A percentile compares a stretch with the other conserved stretches of the same genome.
phyloP scores from a whole-genome alignment of 2,797 vertebrate species.

The Petrocephalus sullivani region DNA sequence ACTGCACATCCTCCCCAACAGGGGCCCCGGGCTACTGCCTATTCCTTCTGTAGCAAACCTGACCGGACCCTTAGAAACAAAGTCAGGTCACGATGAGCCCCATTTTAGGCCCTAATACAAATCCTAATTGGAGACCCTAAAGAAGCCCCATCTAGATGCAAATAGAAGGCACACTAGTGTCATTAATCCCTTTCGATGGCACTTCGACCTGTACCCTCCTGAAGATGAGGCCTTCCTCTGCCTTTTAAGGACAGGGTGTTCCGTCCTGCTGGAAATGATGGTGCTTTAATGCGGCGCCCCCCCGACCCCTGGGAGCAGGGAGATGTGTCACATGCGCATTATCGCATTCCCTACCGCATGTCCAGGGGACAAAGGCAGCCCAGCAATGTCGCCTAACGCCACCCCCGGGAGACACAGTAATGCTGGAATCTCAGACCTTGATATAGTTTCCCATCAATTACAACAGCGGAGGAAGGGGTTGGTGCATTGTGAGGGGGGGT shows the following conservation, averaged over 20 bases:
- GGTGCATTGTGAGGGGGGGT: not conserved
- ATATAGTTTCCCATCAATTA: constrained; percentile 12
- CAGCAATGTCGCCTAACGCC: not conserved
- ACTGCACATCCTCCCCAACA: not conserved
- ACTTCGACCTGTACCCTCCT: not conserved
- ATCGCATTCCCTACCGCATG: not conserved
- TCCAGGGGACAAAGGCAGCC: not conserved
- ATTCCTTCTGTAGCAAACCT: not conserved
- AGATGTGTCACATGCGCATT: not conserved
- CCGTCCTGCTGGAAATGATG: not conserved
- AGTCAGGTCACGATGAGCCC: not conserved
- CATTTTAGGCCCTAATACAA: too few species aligned
- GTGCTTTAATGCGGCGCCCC: not conserved
- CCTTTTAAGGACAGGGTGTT: not conserved
- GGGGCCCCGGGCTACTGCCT: not conserved
- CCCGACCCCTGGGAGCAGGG: not conserved
- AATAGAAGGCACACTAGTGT: not conserved
- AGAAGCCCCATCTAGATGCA: not conserved
- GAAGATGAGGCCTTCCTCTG: not conserved
- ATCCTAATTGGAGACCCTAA: not conserved
- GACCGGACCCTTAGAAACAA: not conserved
- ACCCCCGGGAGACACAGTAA: not conserved
- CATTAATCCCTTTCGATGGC: not conserved
- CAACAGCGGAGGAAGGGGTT: not conserved
- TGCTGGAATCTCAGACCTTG: constrained; percentile 4